Evolutionary conservation across 2,888 invertebrate species (phyloP).

Genomic region (Xestia ashworthii): DNA sequence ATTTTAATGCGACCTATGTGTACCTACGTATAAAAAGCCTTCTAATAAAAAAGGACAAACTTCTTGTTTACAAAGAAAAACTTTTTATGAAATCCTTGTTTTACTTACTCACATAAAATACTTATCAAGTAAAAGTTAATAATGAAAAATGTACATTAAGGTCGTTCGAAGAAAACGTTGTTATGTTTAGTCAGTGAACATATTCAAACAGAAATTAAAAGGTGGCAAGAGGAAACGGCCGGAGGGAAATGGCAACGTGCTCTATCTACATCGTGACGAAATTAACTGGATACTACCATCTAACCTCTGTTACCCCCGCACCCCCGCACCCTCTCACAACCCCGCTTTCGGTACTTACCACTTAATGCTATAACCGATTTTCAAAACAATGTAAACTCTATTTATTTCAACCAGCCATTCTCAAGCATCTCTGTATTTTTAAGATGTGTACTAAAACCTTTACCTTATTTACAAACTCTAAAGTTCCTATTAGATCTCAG

Average conservation of each 20-base stretch:
- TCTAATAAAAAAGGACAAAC: background rate
- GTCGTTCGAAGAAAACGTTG: constrained; percentile 59
- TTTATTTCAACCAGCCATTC: constrained; percentile 61
- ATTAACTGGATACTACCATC: constrained; percentile 81
- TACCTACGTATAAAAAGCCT: background rate
- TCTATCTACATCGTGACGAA: constrained; percentile 86
- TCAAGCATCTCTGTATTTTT: constrained; percentile 39
- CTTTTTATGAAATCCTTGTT: constrained; percentile 21
- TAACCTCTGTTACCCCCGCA: constrained; percentile 73
- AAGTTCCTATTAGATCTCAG: background rate
- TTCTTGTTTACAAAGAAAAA: constrained; percentile 3
- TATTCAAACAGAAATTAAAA: constrained; percentile 83
- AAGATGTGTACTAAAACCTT: constrained; percentile 38
- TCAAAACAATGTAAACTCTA: constrained; percentile 68
- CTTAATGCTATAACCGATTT: constrained; percentile 74
- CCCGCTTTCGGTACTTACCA: constrained; percentile 61
- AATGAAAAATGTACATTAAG: constrained; percentile 49
- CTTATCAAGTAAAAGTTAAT: constrained; percentile 44
- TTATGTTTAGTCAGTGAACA: constrained; percentile 75
- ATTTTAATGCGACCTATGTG: too few relatives aligned
- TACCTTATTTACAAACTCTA: constrained; percentile 12
- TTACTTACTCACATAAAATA: constrained; percentile 17
- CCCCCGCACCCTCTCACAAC: constrained; percentile 53
- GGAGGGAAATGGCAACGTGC: constrained; percentile 81
- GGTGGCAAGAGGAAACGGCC: constrained; percentile 79